Conservation (phyloP, 1,140 invertebrate species). For the Anadara kagoshimensis region DNA sequence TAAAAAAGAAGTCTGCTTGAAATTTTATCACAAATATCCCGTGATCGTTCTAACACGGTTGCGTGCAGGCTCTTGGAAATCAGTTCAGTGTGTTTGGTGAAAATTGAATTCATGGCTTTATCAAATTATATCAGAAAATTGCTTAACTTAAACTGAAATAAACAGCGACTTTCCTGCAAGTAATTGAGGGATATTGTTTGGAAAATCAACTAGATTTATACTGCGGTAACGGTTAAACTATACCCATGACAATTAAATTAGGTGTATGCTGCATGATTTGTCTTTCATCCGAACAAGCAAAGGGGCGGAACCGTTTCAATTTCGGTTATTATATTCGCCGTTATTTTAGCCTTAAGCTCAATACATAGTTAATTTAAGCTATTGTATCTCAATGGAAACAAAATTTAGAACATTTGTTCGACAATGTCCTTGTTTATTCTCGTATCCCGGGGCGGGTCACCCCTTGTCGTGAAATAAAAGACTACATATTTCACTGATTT, state of each 20-base stretch:
- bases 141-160: neutral
- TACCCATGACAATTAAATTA: neutral
- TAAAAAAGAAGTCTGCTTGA: too few species aligned
- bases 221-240: slow-evolving; percentile 6
- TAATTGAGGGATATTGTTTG: slow-evolving; percentile 14
- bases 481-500: neutral
- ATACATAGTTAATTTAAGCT: slow-evolving; percentile 6
- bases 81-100: too few species aligned
- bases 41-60: too few species aligned
- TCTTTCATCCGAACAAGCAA: slow-evolving; percentile 4
- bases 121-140: too few species aligned
- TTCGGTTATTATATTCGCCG: slow-evolving; percentile 2
- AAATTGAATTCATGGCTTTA: too few species aligned
- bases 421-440: neutral
- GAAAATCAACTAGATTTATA: slow-evolving; percentile 12
- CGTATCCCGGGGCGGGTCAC: neutral
- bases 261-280: neutral
- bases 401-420: slow-evolving; percentile 9
- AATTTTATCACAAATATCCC: too few species aligned
- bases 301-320: neutral
- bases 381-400: slow-evolving; percentile 3
- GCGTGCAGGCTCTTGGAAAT: too few species aligned
- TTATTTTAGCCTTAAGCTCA: slow-evolving; percentile 1
- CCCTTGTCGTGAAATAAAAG: neutral
- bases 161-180: slow-evolving; percentile 9